Base-by-base conservation (phyloP, 2,113 vertebrate species). In the Gymnobelideus leadbeateri region DNA sequence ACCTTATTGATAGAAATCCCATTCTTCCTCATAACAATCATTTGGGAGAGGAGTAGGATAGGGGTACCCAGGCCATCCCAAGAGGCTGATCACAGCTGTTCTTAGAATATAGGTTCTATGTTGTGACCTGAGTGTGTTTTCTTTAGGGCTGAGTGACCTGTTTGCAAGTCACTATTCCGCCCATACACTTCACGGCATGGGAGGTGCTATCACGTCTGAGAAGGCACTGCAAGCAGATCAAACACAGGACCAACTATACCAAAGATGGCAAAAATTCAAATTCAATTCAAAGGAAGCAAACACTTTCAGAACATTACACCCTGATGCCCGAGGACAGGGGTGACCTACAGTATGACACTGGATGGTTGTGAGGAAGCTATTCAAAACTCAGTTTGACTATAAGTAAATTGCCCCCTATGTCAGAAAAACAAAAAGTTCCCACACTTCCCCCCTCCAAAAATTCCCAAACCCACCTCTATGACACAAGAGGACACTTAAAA, bases 111-210 rank as follows among this genome's bases (percentile, higher is more conserved):
- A 96, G 93, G 94, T 97, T 97, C 61, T 93, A 97, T 89, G 89
- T 96, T 11, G 61, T 94, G 98, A 98, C 96, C 93, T 94, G 53
- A 94, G 97, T 95, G 89, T 97, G 95, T 98, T 98, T 98, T 97
- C 96, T 97, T 98, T 97, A 97, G 95, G 93, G 92, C 84, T 93
- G 91, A 97, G 92, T 94, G 97, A 97, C 90, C 89, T 51, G 84
- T 93, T 95, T 95, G 92, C 53, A 97, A 98, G 91, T 91, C 92
- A 97, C 93, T 52, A 96, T 95, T 96, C 55, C 54, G 95, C 54
- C 91, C 95, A 94, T 94, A 89, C 51, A 89, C 84, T 97, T 97
- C 96, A 91, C 55, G 94, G 96, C 98, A 94, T 89, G 95, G 96
- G 96, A 97, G 93, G 96, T 97, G 96, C 94, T 16, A 57, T 31